Evolutionary conservation across 2,797 vertebrate genomes (phyloP), one percentile per base, ranked within the genome.

Genomic region (Acomys russatus): DNA sequence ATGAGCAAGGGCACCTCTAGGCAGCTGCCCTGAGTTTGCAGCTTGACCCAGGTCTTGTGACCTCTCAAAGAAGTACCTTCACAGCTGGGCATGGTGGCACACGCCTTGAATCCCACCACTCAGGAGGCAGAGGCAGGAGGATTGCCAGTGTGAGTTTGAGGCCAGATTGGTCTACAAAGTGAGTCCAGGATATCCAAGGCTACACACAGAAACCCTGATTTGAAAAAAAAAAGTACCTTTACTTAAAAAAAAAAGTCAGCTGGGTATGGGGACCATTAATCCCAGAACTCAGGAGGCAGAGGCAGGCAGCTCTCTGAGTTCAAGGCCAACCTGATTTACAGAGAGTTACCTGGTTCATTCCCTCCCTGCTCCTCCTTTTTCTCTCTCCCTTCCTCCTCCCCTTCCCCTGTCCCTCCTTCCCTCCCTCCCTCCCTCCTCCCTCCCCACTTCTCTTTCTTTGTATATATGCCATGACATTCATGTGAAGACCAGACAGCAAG

Each of bases 1-100:
- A 61, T 92, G 10, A 51, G n/a, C 28, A 12, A 56, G 49, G 1
- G 4, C 0, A 0, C 0, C 7, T 14, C 6, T 15, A 38, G 56
- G 33, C 22, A 11, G 49, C n/a, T 2, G 17, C 3, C 56, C 70
- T 22, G 59, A 17, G 63, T 15, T 18, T 63, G 83, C 14, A 68
- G 54, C 66, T 63, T 6, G 35, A 54, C 2, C 6, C 44, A 64
- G 20, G 44, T 64, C 20, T 35, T 61, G 4, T 12, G 51, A 54
- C 82, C 76, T 91, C 59, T 38, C 8, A 49, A 28, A 68, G 35
- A 38, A 66, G 20, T 22, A 23, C 17, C 68, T 77, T 82, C 14
- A 49, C 10, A 85, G 30, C 10, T 84, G 28, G 63, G 38, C 33
- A 28, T 20, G 30, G 20, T 11, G 18, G 44, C 44, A 44, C 44